Evolutionary conservation across 23 tunicate species (phyloP).

Genomic region (Styela clava): DNA sequence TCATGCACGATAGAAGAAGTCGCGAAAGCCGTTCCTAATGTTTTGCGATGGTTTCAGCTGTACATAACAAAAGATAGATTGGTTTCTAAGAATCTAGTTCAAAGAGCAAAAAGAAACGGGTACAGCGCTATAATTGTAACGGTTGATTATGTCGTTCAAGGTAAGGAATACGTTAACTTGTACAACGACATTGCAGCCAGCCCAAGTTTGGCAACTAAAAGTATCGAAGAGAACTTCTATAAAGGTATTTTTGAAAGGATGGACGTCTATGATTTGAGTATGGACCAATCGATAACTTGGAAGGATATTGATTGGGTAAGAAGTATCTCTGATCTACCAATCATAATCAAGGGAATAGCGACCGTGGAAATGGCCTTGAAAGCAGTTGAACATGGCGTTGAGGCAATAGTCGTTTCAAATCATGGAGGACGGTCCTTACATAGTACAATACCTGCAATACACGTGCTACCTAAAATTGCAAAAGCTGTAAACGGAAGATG

Average conservation of each 20-base stretch:
- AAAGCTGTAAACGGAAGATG: conserved; percentile 48
- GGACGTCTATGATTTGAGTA: conserved; percentile 7
- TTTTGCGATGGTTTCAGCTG: conserved; percentile 61
- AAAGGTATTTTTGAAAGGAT: not conserved
- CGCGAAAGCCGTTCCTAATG: conserved; percentile 22
- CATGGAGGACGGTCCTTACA: conserved; percentile 62
- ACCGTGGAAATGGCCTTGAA: conserved; percentile 57
- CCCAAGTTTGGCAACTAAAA: conserved; percentile 14
- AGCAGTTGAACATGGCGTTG: conserved; percentile 48
- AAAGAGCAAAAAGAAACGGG: conserved; percentile 62
- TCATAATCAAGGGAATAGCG: conserved; percentile 62
- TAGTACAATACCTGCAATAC: conserved; percentile 46
- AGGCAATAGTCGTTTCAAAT: conserved; percentile 66
- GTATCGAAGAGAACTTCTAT: not conserved
- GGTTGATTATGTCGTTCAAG: conserved; percentile 71
- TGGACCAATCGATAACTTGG: conserved; percentile 65
- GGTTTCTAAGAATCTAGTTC: conserved; percentile 39
- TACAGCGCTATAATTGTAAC: conserved; percentile 60
- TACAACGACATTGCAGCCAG: conserved; percentile 53
- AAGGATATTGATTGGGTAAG: conserved; percentile 70
- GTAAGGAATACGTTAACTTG: conserved; percentile 51
- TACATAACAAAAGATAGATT: conserved; percentile 65
- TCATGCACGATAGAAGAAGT: conserved; percentile 68
- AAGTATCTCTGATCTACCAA: conserved; percentile 56
- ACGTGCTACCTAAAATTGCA: conserved; percentile 53